These are phyloP conservation scores for Phylloscopus whistleri DNA, from an alignment of 2,113 vertebrate species.

Conservation along the genomic window DNA sequence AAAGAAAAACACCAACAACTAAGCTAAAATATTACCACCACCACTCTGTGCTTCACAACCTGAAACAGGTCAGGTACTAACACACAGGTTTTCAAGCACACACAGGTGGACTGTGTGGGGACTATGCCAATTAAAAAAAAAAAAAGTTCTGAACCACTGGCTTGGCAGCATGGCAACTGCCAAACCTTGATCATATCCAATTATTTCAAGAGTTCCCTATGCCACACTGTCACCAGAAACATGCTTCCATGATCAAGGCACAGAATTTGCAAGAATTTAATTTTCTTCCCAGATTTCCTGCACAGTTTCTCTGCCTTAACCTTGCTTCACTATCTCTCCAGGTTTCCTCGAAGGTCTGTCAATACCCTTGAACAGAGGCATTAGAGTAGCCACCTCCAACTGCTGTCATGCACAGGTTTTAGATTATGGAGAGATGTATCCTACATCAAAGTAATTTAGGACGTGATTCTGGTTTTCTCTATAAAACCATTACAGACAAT, in stretches of 20 bases:
- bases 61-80: not conserved
- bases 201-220: not conserved
- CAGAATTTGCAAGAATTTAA: not conserved
- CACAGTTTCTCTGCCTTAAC: not conserved
- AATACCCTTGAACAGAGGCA: not conserved
- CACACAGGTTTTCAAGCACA: not conserved
- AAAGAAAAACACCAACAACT: not conserved
- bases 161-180: not conserved
- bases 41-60: not conserved
- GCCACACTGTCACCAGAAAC: not conserved
- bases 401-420: not conserved
- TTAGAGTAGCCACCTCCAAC: not conserved
- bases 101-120: not conserved
- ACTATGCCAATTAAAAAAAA: not conserved
- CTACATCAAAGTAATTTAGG: not conserved
- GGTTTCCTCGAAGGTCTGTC: not conserved
- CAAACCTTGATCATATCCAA: accelerated
- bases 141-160: not conserved
- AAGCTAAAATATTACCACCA: not conserved
- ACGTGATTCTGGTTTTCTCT: not conserved
- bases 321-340: not conserved
- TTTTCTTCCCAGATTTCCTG: not conserved
- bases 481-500: not conserved
- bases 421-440: not conserved
- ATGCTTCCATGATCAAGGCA: not conserved